Evolutionary conservation across 2,797 vertebrate genomes (phyloP).

Genomic region (Florisuga fusca): DNA sequence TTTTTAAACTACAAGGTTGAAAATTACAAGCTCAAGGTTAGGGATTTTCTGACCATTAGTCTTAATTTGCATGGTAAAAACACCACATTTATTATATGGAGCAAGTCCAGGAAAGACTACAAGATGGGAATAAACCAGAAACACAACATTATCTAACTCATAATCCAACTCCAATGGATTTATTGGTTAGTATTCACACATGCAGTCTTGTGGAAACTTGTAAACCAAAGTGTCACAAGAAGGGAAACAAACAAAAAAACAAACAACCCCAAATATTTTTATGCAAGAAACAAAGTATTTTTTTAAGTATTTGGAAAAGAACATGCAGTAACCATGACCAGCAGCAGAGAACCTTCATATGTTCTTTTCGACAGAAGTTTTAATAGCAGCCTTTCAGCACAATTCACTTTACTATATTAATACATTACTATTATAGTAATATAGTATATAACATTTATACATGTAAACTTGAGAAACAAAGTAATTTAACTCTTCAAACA

Average conservation of each 20-base stretch:
- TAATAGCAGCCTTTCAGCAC: not conserved
- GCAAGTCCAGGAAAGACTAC: not conserved
- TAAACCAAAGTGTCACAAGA: fast-evolving
- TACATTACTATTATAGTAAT: not conserved
- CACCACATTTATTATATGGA: fast-evolving
- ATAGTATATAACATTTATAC: too few species aligned
- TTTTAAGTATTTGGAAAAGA: not conserved
- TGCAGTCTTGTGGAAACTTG: too few species aligned
- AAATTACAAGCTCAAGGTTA: not conserved
- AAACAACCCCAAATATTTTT: not conserved
- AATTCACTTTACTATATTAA: not conserved
- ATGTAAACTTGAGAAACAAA: not conserved
- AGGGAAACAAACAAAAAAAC: not conserved
- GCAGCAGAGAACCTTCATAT: not conserved
- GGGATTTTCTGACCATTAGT: not conserved
- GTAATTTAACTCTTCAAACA: not conserved
- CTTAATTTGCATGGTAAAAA: not conserved
- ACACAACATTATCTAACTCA: not conserved
- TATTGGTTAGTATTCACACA: too few species aligned
- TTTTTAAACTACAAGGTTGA: not conserved
- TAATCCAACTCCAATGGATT: too few species aligned
- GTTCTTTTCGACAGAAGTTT: not conserved
- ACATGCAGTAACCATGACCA: not conserved
- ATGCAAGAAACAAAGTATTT: not conserved
- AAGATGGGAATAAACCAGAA: not conserved